These are phyloP conservation scores for Sternotherus odoratus DNA, from an alignment of 2,797 vertebrate species.

Conservation along the genomic window DNA sequence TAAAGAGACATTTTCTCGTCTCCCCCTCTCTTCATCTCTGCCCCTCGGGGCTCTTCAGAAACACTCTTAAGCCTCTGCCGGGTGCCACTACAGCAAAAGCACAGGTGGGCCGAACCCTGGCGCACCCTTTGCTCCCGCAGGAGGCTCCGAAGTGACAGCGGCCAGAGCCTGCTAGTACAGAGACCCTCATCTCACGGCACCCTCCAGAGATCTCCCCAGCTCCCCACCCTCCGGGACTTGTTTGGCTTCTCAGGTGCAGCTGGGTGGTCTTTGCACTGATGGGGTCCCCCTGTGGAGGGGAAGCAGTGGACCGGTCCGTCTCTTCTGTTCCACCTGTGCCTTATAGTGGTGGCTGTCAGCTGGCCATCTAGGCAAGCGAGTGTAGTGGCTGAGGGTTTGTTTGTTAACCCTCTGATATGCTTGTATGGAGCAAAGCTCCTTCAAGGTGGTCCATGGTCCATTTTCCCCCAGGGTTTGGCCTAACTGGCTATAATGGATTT, in stretches of 20 bases:
- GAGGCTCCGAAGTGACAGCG: too few species aligned
- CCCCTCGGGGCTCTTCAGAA: not conserved
- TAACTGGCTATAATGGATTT: not conserved
- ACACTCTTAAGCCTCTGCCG: not conserved
- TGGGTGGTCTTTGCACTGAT: not conserved
- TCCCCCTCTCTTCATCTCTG: accelerated
- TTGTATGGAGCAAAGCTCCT: not conserved
- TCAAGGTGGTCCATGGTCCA: not conserved
- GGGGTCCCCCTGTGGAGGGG: too few species aligned
- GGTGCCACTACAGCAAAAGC: not conserved
- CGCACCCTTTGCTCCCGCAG: not conserved
- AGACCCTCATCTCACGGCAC: not conserved
- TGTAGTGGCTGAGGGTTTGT: not conserved
- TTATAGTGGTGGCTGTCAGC: not conserved
- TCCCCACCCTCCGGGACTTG: not conserved
- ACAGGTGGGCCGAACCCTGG: not conserved
- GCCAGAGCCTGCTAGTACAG: too few species aligned
- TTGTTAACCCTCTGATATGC: not conserved
- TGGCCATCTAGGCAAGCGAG: not conserved
- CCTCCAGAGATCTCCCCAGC: not conserved
- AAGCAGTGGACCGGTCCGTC: not conserved
- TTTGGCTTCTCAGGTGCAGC: not conserved
- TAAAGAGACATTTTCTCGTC: not conserved
- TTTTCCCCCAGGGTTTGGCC: not conserved
- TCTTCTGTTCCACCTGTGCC: not conserved